Evolutionary conservation across 1,140 invertebrate genomes (phyloP).

Genomic region (Pteromalus puparum): DNA sequence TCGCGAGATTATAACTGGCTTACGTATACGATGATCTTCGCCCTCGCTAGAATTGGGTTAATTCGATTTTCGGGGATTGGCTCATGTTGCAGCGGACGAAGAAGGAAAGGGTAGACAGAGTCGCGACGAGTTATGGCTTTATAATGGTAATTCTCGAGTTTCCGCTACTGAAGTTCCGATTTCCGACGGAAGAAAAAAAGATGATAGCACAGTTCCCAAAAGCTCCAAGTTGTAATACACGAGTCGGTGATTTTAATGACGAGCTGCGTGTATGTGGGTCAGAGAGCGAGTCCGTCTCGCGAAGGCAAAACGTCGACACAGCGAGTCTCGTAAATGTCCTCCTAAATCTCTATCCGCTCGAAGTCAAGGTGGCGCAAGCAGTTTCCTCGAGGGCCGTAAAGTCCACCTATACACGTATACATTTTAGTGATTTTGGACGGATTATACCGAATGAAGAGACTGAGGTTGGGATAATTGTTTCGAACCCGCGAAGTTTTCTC

Average conservation of each 20-base stretch:
- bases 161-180: too few species aligned
- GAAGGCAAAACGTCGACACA: background rate
- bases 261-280: slow-evolving; percentile 15
- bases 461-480: too few species aligned
- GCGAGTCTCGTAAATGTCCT: slow-evolving; percentile 30
- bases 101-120: background rate
- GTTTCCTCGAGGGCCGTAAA: slow-evolving; percentile 9
- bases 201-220: too few species aligned
- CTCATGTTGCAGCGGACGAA: background rate
- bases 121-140: background rate
- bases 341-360: slow-evolving; percentile 19
- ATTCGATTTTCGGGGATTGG: slow-evolving; percentile 2
- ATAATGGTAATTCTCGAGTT: background rate
- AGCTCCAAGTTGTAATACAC: background rate
- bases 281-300: background rate
- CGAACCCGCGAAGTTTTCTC: too few species aligned
- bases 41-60: background rate
- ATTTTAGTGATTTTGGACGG: background rate
- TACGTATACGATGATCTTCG: background rate
- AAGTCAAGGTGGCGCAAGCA: background rate
- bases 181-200: background rate
- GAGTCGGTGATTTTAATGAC: slow-evolving; percentile 1
- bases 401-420: background rate
- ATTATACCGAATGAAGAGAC: too few species aligned
- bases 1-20: slow-evolving; percentile 2